Percentiles rank a stretch among this genome's conserved stretches.
Evolutionary conservation across 1,140 invertebrate species (phyloP).

Genomic region (Adoxophyes honmai): DNA sequence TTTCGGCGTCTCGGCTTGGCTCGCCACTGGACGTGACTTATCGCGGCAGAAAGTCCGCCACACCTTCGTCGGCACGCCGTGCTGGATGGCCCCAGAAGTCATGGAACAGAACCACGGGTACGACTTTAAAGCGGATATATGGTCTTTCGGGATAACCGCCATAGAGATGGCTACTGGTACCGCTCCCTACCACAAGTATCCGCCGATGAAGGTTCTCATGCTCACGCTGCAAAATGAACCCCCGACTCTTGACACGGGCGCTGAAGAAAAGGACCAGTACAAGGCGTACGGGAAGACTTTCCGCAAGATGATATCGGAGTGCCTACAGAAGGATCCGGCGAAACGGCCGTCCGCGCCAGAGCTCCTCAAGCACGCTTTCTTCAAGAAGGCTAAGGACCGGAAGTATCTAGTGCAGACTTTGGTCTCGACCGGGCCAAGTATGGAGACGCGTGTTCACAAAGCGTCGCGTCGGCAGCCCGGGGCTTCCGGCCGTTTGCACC

Average conservation of each 20-base stretch:
- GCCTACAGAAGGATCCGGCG: constrained; percentile 96
- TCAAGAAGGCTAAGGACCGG: constrained; percentile 99
- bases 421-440: constrained; percentile 90
- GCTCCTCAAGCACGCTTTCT: constrained; percentile 98
- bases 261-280: constrained; percentile 99
- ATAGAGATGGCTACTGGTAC: constrained; percentile 99
- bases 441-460: constrained; percentile 94
- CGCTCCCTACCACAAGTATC: constrained; percentile 99
- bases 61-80: constrained; percentile 98
- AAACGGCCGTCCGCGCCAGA: constrained; percentile 98
- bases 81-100: constrained; percentile 99
- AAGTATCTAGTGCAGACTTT: constrained; percentile 95
- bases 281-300: constrained; percentile 99
- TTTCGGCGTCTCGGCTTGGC: constrained; percentile 96
- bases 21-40: constrained; percentile 94
- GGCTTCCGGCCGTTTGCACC: constrained; percentile 92
- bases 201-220: constrained; percentile 99
- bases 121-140: constrained; percentile 99
- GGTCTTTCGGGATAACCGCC: constrained; percentile 99
- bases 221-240: constrained; percentile 99
- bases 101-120: constrained; percentile 99
- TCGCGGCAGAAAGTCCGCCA: constrained; percentile 96
- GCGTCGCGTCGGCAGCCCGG: constrained; percentile 91
- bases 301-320: constrained; percentile 97
- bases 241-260: constrained; percentile 91